Evolutionary conservation across 2,113 vertebrate genomes (phyloP).

Genomic region (Arizona elegans): DNA sequence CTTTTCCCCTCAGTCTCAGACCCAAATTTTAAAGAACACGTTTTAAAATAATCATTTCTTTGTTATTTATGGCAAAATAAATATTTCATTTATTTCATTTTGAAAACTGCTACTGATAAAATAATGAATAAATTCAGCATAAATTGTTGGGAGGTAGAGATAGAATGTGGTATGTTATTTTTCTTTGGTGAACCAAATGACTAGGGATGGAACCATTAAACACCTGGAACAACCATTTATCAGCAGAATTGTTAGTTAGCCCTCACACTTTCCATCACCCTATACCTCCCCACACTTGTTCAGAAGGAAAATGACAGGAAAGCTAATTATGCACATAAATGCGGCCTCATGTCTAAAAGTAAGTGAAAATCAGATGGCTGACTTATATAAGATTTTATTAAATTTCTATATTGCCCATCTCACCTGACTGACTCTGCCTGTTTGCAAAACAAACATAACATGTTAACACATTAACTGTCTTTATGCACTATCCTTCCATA

Average conservation of each 20-base stretch:
- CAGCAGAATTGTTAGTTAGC: not conserved
- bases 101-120: conserved; percentile 17
- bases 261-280: not conserved
- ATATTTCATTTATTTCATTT: not conserved
- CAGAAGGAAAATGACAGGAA: not conserved
- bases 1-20: not conserved
- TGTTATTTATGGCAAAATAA: conserved; percentile 12
- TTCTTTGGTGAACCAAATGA: not conserved
- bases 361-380: not conserved
- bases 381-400: not conserved
- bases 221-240: not conserved
- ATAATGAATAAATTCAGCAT: not conserved
- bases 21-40: conserved; percentile 20
- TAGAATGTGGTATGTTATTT: not conserved
- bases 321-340: not conserved
- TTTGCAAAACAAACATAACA: not conserved
- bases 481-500: not conserved
- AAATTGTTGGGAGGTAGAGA: not conserved
- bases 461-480: not conserved
- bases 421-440: not conserved
- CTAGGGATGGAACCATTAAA: not conserved
- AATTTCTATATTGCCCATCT: not conserved
- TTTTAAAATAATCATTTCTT: conserved; percentile 27
- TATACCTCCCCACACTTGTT: not conserved
- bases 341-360: not conserved